Evolutionary conservation across 2,888 invertebrate species (phyloP), one percentile per base, ranked within the genome.

Genomic region (Diplazon laetatorius): DNA sequence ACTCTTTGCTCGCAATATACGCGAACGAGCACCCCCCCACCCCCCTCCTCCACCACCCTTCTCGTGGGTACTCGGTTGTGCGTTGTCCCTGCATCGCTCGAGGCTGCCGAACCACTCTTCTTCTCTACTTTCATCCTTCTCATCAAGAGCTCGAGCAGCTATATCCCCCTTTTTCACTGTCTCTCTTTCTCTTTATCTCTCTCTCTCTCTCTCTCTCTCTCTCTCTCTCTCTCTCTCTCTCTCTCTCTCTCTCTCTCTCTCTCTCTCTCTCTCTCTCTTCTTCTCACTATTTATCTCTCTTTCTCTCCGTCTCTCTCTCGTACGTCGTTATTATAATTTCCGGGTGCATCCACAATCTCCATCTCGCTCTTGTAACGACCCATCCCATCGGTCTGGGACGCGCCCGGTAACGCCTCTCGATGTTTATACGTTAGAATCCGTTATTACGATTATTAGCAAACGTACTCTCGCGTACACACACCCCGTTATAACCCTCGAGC

Each of bases 371-470:
- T 30, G 30, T 30, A 6, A 2, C 4, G 6, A 30, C 6, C 30
- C n/a, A n/a, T 30, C 48, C 2, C 12, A 22, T 18, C 18, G 48
- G 37, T 35, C 20, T 63, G 44, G 42, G 42, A 16, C 69, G 42
- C 46, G n/a, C n/a, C n/a, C 35, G 39, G 62, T 46, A 10, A 20
- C 44, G 52, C 50, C 59, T 59, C 69, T 72, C 30, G 30, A 63
- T 80, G 69, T 69, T 42, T 30, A 65, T 46, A 71, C 74, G 72
- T 76, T 80, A 65, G 80, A 79, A 71, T 63, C 79, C 76, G 72
- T 81, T 80, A 82, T 82, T 82, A 82, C 78, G 75, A 84, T 83
- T 82, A 83, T 83, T 84, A 79, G 78, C 69, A 78, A n/a, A 71
- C 66, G 74, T 79, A 76, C 59, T 78, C 74, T 62, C 50, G 25